Evolutionary conservation across 2,113 vertebrate species (phyloP).

Genomic region (Canis aureus): DNA sequence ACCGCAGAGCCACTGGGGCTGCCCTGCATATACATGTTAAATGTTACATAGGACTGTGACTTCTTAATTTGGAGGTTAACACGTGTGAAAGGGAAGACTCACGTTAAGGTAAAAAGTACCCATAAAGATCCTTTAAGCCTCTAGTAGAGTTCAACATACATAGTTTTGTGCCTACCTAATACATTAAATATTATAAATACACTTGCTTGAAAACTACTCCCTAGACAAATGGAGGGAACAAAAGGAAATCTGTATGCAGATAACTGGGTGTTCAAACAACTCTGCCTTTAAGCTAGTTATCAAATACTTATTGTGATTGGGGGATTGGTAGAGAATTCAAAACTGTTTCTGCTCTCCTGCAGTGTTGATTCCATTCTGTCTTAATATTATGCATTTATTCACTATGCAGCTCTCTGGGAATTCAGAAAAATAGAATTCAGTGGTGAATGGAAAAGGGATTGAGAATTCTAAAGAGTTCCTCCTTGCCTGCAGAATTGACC

Average conservation of each 20-base stretch:
- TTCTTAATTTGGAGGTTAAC: conserved; percentile 36
- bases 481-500: conserved; percentile 61
- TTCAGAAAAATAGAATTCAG: conserved; percentile 63
- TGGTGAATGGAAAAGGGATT: conserved; percentile 33
- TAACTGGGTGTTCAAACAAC: conserved; percentile 58
- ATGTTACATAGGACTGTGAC: neutral
- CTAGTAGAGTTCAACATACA: neutral
- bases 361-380: conserved; percentile 48
- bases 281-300: conserved; percentile 52
- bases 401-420: conserved; percentile 54
- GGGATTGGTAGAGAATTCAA: conserved; percentile 51
- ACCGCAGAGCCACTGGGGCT: too few species aligned
- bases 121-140: conserved; percentile 3
- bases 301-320: conserved; percentile 60
- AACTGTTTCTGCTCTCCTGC: conserved; percentile 42
- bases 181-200: conserved; percentile 54
- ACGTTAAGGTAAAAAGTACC: conserved; percentile 31
- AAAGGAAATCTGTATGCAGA: conserved; percentile 43
- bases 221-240: conserved; percentile 52
- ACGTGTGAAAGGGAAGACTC: neutral
- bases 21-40: neutral
- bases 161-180: conserved; percentile 33
- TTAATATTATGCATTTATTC: conserved; percentile 70
- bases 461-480: conserved; percentile 41
- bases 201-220: conserved; percentile 51